Evolutionary conservation across 2,797 vertebrate genomes (phyloP), one percentile per base, ranked within the genome.

Genomic region (Trichosurus vulpecula): DNA sequence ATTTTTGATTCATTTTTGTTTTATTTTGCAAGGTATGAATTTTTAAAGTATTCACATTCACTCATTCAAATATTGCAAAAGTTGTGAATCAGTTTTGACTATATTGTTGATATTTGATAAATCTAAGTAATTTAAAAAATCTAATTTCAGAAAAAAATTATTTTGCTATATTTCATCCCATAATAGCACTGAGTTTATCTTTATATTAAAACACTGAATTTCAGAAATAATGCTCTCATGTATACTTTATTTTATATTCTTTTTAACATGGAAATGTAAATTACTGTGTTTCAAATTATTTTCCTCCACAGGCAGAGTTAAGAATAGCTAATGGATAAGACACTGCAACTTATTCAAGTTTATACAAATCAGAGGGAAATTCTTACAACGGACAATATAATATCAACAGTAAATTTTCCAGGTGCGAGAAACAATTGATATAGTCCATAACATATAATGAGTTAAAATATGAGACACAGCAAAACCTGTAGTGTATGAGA

Each of bases 401-500:
- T 93, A 94, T 10, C 5, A 91, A 52, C 81, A 66, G 94, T 96
- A 94, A 56, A 91, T 91, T 96, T 92, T 95, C 58, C 61, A 97
- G 94, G 95, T 96, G 54, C 95, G 92, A 96, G 91, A 95, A 97
- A 95, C 57, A 87, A 30, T 92, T 61, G 93, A 0, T 52, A 93
- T 95, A 96, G 90, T 91, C 91, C 94, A 95, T 93, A 52, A 96
- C 55, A 54, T 94, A 97, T 95, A 96, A 95, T 66, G 19, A 92
- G 94, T 95, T 96, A 94, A 98, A 98, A 98, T 96, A 97, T 95
- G 91, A 97, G 94, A 98, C 94, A 95, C 66, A 97, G 97, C 98
- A 93, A 94, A 95, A 96, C 29, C 96, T 97, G 51, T 96, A 98
- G 57, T 52, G 97, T 92, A 94, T 5, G 97, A 95, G 95, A 97